These are phyloP conservation scores for Plebejus argus DNA, from an alignment of 2,888 invertebrate genomes.

Conservation along the genomic window DNA sequence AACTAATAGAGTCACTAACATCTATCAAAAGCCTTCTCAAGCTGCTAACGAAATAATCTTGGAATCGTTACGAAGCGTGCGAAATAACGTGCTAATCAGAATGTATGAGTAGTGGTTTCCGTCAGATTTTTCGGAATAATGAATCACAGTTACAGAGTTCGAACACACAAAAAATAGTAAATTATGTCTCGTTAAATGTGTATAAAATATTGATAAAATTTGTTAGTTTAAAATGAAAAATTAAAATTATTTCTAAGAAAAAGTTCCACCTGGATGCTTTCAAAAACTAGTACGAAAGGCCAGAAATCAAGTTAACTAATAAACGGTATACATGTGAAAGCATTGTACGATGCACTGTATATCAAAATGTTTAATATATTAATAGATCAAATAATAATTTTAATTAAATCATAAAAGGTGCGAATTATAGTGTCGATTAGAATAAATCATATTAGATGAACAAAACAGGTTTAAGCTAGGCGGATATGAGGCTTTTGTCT, in stretches of 20 bases:
- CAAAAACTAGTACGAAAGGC: neutral
- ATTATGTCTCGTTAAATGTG: conserved; percentile 8
- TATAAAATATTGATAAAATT: neutral
- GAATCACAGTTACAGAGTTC: conserved; percentile 32
- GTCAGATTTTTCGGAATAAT: conserved; percentile 51
- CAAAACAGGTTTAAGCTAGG: neutral
- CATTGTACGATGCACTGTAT: neutral
- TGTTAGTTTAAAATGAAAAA: neutral
- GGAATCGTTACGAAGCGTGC: conserved; percentile 8
- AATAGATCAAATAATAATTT: neutral
- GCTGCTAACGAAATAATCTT: neutral
- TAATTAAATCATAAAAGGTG: neutral
- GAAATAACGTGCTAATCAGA: conserved; percentile 31
- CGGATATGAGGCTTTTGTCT: neutral
- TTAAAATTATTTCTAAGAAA: neutral
- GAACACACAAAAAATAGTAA: neutral
- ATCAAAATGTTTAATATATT: neutral
- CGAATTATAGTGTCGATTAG: neutral
- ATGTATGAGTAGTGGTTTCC: conserved; percentile 37
- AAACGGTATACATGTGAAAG: too few species aligned
- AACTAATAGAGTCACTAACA: neutral
- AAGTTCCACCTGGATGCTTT: neutral
- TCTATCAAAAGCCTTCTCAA: neutral
- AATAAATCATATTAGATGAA: neutral
- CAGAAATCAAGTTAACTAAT: neutral